Evolutionary conservation across 2,797 vertebrate genomes (phyloP), one percentile per base, ranked within the genome.

Genomic region (Merluccius polli): DNA sequence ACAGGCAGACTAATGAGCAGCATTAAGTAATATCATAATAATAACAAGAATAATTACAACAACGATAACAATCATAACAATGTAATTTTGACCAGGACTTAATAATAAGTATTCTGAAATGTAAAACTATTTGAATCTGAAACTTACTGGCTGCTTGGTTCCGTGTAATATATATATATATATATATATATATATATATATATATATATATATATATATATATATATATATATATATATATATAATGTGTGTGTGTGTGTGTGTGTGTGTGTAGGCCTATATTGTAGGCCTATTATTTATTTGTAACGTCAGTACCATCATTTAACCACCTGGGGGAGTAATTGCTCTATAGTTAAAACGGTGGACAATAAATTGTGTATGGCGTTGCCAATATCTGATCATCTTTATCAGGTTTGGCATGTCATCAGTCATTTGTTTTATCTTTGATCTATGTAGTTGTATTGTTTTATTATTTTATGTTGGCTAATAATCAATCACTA

Each of bases 301-400:
- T 30, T 48, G 24, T 72, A 35, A 1, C 0, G 11, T 33, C 30
- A 75, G 73, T 78, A 72, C 76, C 69, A 59, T 12, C 11, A 52
- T 38, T 24, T 77, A 67, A 70, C 84, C 91, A 90, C 75, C 0
- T 71, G 88, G 84, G 73, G 89, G 84, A 27, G 73, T 11, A 72
- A 81, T 59, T 73, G 82, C 38, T 78, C 80, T 78, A 78, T 30
- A 63, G 1, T 27, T 68, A 41, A 27, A 63, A 27, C 59, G 59
- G 59, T 63, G 59, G 10, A 27, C 4, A 15, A 15, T 48, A 48
- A 3, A 18, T 21, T 52, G 48, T n/a, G 0, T 63, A 27, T 63
- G 59, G 59, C 10, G 59, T 63, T 63, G 11, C 5, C 11, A 63
- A 27, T n/a, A 12, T 1, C 24, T 63, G 24, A 27, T n/a, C 8